phyloP scores from a whole-genome alignment of 2,113 vertebrate genomes.

The Tychaedon coryphoeus region DNA sequence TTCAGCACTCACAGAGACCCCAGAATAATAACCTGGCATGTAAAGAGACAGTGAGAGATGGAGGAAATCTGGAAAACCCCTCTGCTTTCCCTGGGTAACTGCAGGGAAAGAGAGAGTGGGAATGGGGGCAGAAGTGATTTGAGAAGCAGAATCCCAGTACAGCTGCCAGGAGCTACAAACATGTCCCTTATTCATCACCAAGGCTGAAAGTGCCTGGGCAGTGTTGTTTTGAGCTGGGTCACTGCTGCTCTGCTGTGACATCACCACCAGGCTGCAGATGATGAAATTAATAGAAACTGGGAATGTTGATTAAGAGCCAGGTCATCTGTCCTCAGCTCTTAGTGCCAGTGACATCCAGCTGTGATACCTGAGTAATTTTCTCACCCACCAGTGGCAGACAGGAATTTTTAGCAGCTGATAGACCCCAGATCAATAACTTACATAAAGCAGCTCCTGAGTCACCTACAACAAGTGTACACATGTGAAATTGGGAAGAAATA shows the following conservation, averaged over 20 bases:
- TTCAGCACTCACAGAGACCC: background rate
- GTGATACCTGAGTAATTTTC: background rate
- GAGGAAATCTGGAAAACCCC: background rate
- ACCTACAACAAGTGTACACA: background rate
- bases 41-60: background rate
- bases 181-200: background rate
- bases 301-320: background rate
- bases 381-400: background rate
- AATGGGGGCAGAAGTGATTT: fast-evolving
- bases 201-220: background rate
- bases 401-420: background rate
- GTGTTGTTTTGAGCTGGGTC: background rate
- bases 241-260: background rate
- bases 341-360: background rate
- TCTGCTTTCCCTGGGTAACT: background rate
- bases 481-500: background rate
- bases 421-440: background rate
- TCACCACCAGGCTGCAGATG: background rate
- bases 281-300: background rate
- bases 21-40: background rate
- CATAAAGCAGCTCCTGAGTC: background rate
- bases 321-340: background rate
- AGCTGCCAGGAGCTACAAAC: background rate
- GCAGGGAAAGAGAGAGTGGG: background rate
- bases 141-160: background rate